Base-by-base conservation (phyloP, 2,888 invertebrate genomes). In the Dorcus parallelipipedus region DNA sequence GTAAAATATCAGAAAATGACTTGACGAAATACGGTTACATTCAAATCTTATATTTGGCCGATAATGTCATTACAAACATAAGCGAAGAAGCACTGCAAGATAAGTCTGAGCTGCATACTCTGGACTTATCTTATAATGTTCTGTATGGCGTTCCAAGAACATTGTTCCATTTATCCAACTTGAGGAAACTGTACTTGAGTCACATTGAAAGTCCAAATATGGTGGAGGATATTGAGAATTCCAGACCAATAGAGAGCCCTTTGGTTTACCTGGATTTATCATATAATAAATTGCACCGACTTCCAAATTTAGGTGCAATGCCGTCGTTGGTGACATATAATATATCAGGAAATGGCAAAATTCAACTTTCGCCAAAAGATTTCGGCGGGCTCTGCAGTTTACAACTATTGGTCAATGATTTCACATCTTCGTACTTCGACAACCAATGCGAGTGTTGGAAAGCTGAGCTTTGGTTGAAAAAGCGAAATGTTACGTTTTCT, bases 321-420 rank as follows among this genome's bases (percentile, higher is more conserved):
- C 75, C 76, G 3, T 67, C 69, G 50, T 65, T 78, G 54, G 42
- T 65, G 10, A 63, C 64, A 39, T 70, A 76, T 58, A 77, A 77
- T 58, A 72, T 78, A 41, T 69, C 74, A 26, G 75, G 73, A 48
- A 75, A 75, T 62, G 61, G 65, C 43, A 67, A 63, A 14, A 40
- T 64, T 4, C 59, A 64, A 17, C 42, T 76, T 57, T 64, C 64
- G 9, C 61, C 73, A 2, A 67, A 58, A 20, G 69, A 76, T 50
- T 72, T 76, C 56, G 73, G 76, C 9, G 76, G 76, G 0, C 63
- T 77, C 9, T 78, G 78, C 56, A 75, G 71, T 64, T 61, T 78
- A 52, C 63, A 73, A 55, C 64, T 64, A 9, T 67, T 77, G 49
- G 61, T 65, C 3, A 75, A 69, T 52, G 60, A 59, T 3, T 73